phyloP scores from a whole-genome alignment of 1,140 invertebrate genomes.

The Cyrtorhinus lividipennis region DNA sequence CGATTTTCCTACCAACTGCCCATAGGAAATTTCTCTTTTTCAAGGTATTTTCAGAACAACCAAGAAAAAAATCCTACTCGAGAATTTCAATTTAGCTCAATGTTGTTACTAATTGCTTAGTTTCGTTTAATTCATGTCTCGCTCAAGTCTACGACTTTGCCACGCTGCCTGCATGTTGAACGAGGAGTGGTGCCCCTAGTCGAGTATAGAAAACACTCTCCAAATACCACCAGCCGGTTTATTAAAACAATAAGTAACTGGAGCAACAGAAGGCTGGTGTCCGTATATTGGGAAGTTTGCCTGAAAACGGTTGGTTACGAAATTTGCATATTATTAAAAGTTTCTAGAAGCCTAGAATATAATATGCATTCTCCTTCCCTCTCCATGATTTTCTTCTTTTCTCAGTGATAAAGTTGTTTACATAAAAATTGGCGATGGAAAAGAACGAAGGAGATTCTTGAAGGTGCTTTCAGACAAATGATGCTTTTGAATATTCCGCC shows the following conservation, averaged over 20 bases:
- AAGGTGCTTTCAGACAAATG: slow-evolving; percentile 6
- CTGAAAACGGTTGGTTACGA: not conserved
- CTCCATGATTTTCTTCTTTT: not conserved
- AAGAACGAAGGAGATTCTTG: not conserved
- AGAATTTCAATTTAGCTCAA: too few species aligned
- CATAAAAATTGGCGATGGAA: slow-evolving; percentile 1
- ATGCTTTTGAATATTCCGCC: slow-evolving; percentile 8
- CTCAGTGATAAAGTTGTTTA: not conserved
- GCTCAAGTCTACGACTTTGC: too few species aligned
- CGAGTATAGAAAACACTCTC: too few species aligned
- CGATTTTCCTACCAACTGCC: too few species aligned
- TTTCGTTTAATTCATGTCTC: too few species aligned
- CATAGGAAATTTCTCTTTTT: too few species aligned
- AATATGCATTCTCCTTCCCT: not conserved
- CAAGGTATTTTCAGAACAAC: too few species aligned
- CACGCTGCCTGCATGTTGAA: too few species aligned
- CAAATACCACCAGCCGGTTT: not conserved
- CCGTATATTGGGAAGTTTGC: not conserved
- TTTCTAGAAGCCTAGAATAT: not conserved
- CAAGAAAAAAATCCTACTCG: too few species aligned
- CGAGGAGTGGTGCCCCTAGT: too few species aligned
- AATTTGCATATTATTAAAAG: not conserved
- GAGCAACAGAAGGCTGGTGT: not conserved
- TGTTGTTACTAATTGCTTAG: too few species aligned
- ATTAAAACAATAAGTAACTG: not conserved